A percentile compares a stretch with the other conserved stretches of the same genome.
phyloP scores from a whole-genome alignment of 1,140 invertebrate genomes.

The Drosophila leontia region DNA sequence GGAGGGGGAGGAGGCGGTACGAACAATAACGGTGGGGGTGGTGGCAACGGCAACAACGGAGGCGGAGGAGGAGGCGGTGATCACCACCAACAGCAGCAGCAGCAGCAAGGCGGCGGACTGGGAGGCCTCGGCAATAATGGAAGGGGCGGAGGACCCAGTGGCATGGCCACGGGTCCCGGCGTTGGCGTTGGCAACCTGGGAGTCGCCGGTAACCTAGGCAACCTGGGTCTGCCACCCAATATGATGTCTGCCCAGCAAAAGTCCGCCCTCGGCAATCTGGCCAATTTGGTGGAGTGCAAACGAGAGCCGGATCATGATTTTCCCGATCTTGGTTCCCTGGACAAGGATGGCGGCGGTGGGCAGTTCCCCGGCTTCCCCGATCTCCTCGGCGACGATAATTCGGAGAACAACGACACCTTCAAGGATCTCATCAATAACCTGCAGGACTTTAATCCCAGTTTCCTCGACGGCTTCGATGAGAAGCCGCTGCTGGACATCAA shows the following conservation, averaged over 20 bases:
- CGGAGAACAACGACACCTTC: conserved; percentile 93
- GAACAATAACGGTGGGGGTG: conserved; percentile 49
- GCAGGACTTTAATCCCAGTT: conserved; percentile 92
- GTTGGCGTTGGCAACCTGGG: conserved; percentile 29
- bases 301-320: conserved; percentile 94
- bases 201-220: conserved; percentile 57
- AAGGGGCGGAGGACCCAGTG: conserved; percentile 59
- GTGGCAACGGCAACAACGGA: conserved; percentile 8
- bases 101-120: conserved; percentile 77
- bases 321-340: conserved; percentile 91
- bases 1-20: conserved; percentile 79
- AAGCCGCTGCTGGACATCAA: conserved; percentile 88
- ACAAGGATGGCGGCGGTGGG: conserved; percentile 91
- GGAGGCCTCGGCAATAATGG: conserved; percentile 77
- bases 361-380: conserved; percentile 92
- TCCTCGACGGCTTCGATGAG: conserved; percentile 92
- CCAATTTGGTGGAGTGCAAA: conserved; percentile 89
- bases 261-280: conserved; percentile 85
- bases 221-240: conserved; percentile 54
- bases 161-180: conserved; percentile 48
- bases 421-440: conserved; percentile 96
- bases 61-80: conserved; percentile 67
- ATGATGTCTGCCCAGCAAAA: conserved; percentile 77
- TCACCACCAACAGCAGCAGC: conserved; percentile 69
- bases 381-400: conserved; percentile 92